Evolutionary conservation across 2,113 vertebrate species (phyloP), one percentile per base, ranked within the genome.

Genomic region (Lepus timidus): DNA sequence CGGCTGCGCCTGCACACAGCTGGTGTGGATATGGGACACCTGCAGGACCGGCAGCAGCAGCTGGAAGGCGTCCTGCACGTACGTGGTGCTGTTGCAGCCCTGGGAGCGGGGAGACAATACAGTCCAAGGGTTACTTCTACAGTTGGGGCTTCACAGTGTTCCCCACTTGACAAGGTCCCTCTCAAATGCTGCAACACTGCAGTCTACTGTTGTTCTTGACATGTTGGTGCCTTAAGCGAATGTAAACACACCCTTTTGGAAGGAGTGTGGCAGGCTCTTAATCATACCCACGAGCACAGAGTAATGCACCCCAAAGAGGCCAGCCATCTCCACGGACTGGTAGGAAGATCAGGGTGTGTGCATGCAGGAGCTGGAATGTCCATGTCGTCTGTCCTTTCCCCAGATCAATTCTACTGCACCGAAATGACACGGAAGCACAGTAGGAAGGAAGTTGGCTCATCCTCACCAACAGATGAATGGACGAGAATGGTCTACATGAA

Each of bases 41-140:
- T 99, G 99, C 89, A 99, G 98, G 87, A 99, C 96, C 0, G 99
- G 99, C 96, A 99, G 98, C 96, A 99, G 98, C 96, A 99, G 98
- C 98, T 99, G 99, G 98, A 99, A 99, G 84, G 99, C 99, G 70
- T 99, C 99, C 91, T 99, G 99, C 93, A 99, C 99, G 33, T 99
- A 99, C 9, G 98, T 98, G 17, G 98, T 99, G 92, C 99, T 99
- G 96, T 99, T 99, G 95, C 98, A 99, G 27, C 99, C 99, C 99
- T 99, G 97, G 1, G 82, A 97, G 44, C 95, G 71, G 97, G 83
- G 95, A 97, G 93, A 90, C 65, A 49, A 31, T 0, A 23, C 27
- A 39, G 51, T 1, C 20, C 19, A 31, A 36, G 27, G 55, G 58
- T 39, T 85, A 74, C 16, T 88, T 52, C 33, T 70, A 39, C 6